A percentile compares a stretch with the other conserved stretches of the same genome.
Evolutionary conservation across 2,888 invertebrate species (phyloP).

Genomic region (Aphelenchoides bicaudatus): DNA sequence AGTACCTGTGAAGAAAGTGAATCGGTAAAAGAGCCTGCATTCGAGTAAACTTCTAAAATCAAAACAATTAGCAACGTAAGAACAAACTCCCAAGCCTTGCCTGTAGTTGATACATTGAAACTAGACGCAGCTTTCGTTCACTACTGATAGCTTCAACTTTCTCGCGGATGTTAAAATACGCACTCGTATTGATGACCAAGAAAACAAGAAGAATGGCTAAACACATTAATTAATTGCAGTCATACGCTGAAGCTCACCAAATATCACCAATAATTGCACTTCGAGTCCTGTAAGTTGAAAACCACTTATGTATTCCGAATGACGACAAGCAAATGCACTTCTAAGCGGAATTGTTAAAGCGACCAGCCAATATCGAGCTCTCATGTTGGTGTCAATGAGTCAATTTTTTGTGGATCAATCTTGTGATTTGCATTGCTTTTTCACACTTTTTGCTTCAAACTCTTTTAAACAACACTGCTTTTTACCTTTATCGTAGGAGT

Average conservation of each 20-base stretch:
- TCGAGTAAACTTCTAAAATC: not conserved
- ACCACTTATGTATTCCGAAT: not conserved
- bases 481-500: no score
- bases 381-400: no score
- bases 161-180: not conserved
- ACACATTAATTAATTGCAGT: not conserved
- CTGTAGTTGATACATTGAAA: not conserved
- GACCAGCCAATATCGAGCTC: no score
- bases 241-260: not conserved
- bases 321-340: no score
- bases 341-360: no score
- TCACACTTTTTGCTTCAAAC: no score
- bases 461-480: no score
- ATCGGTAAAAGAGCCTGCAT: slow-evolving; percentile 5
- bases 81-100: not conserved
- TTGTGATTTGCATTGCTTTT: no score
- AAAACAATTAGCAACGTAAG: not conserved
- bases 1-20: not conserved
- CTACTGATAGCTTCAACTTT: not conserved
- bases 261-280: slow-evolving; percentile 2
- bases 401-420: no score
- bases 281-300: slow-evolving; percentile 1
- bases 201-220: not conserved
- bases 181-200: not conserved
- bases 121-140: not conserved